Evolutionary conservation across 2,888 invertebrate genomes (phyloP).

Genomic region (Anaspis maculata): DNA sequence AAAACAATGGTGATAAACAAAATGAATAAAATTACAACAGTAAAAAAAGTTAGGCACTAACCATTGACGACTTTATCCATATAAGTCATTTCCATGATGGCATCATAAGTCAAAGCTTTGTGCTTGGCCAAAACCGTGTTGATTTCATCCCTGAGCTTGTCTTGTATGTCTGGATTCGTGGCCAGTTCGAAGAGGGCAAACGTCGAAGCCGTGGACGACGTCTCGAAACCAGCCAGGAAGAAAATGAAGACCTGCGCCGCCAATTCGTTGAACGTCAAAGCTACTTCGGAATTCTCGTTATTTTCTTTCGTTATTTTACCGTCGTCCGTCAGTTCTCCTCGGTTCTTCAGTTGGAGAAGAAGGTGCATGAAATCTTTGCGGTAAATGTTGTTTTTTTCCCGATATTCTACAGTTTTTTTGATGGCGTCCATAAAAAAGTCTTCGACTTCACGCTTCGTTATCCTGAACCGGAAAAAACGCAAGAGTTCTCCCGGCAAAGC

Average conservation of each 20-base stretch:
- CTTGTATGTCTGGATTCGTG: conserved; percentile 9
- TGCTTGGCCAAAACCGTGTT: conserved; percentile 15
- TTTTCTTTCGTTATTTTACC: conserved; percentile 24
- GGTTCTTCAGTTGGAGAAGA: conserved; percentile 41
- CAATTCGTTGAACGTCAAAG: conserved; percentile 40
- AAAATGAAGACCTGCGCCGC: conserved; percentile 47
- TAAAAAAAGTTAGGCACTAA: no score
- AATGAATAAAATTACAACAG: no score
- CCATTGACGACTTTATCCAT: conserved; percentile 41
- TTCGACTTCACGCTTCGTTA: conserved; percentile 21
- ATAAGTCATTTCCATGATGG: conserved; percentile 26
- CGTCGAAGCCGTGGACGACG: conserved; percentile 16
- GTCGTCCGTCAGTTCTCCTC: conserved; percentile 33
- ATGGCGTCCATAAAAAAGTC: conserved; percentile 40
- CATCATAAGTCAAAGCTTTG: conserved; percentile 21
- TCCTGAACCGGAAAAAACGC: conserved; percentile 16
- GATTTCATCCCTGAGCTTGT: conserved; percentile 22
- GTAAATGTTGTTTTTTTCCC: conserved; percentile 40
- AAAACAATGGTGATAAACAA: no score
- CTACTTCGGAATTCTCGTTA: conserved; percentile 6
- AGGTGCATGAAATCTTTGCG: conserved; percentile 50
- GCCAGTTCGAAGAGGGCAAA: conserved; percentile 13
- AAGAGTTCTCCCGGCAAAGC: conserved; percentile 16
- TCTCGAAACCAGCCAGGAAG: conserved; percentile 29
- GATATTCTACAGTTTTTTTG: conserved; percentile 39